Conservation (phyloP, 2,888 invertebrate species). For the Patella caerulea region DNA sequence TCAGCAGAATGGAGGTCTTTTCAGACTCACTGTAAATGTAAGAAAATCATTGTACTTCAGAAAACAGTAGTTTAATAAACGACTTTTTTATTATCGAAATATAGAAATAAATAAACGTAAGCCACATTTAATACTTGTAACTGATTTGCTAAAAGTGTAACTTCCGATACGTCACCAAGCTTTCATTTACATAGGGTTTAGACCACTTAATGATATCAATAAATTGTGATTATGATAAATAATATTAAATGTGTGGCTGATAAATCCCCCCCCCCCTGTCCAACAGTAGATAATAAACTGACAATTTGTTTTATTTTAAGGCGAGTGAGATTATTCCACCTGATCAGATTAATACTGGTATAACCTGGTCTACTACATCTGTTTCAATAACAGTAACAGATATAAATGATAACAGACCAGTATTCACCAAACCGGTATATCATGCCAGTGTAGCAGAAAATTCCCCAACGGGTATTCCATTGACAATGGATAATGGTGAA, state of each 20-base stretch:
- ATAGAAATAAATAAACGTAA: too few species aligned
- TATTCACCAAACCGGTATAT: constrained; percentile 41
- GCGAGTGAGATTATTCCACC: constrained; percentile 58
- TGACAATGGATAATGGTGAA: constrained; percentile 40
- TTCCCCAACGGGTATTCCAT: constrained; percentile 54
- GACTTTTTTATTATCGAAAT: too few species aligned
- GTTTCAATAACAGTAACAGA: constrained; percentile 71
- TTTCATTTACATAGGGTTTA: too few species aligned
- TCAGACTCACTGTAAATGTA: constrained; percentile 28
- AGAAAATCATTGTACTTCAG: background rate
- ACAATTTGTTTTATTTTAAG: constrained; percentile 65
- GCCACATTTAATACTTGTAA: too few species aligned
- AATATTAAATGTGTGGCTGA: too few species aligned
- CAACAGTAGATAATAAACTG: background rate
- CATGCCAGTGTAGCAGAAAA: constrained; percentile 50
- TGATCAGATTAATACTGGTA: constrained; percentile 42
- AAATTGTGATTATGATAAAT: too few species aligned
- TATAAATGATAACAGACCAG: constrained; percentile 77
- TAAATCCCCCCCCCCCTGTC: too few species aligned
- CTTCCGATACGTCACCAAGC: too few species aligned
- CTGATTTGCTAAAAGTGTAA: too few species aligned
- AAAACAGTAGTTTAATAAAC: too few species aligned
- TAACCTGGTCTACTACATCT: constrained; percentile 65
- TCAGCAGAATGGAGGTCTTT: constrained; percentile 25
- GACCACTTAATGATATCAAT: too few species aligned